A percentile compares a stretch with the other conserved stretches of the same genome.
Conservation (phyloP, 1,140 invertebrate genomes). For the Leptopilina clavipes region DNA sequence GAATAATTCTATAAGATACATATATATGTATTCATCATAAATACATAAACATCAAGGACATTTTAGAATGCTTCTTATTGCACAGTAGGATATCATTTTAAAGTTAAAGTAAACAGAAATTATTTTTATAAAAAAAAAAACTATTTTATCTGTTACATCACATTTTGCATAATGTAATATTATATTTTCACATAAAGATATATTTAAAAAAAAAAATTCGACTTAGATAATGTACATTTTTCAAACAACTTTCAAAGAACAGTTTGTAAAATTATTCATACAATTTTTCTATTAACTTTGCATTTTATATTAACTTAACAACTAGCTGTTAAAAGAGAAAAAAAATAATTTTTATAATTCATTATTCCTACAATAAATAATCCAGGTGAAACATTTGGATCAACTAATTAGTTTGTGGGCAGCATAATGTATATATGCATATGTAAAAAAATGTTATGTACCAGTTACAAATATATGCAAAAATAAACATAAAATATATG, state of each 20-base stretch:
- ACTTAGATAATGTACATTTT: too few relatives aligned
- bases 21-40: neutral
- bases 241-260: too few relatives aligned
- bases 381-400: neutral
- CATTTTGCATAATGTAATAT: neutral
- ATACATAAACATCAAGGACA: conserved; percentile 7
- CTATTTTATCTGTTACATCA: neutral
- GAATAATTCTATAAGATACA: neutral
- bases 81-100: neutral
- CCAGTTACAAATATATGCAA: neutral
- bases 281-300: too few relatives aligned
- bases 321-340: too few relatives aligned
- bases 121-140: neutral
- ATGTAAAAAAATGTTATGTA: neutral
- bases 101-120: neutral
- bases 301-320: too few relatives aligned
- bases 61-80: neutral
- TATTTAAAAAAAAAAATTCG: too few relatives aligned
- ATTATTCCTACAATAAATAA: neutral
- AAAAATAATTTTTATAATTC: neutral
- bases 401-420: conserved; percentile 3
- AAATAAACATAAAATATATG: neutral
- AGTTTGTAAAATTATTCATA: too few relatives aligned
- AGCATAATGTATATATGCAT: neutral
- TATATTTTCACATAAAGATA: neutral